phyloP scores from a whole-genome alignment of 92 coral and sea anemone genomes.

The Galaxea fascicularis region DNA sequence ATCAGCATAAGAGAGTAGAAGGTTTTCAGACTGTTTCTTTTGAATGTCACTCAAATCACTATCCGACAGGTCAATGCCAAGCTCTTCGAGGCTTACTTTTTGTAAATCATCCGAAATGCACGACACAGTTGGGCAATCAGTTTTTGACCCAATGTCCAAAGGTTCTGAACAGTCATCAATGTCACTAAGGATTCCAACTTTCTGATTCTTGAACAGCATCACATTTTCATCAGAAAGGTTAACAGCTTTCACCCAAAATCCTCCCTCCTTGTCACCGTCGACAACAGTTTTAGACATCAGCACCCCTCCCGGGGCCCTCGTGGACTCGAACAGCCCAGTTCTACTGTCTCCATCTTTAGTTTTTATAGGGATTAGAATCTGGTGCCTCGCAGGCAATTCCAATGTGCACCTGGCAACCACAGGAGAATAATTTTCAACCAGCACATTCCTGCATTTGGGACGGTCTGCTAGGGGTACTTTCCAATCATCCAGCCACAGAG shows the following conservation, averaged over 20 bases:
- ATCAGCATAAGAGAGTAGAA: slow-evolving; percentile 52
- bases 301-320: slow-evolving; percentile 60
- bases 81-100: slow-evolving; percentile 3
- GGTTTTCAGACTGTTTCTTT: slow-evolving; percentile 31
- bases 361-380: slow-evolving; percentile 63
- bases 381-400: slow-evolving; percentile 62
- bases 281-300: slow-evolving; percentile 62
- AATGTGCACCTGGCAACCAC: slow-evolving; percentile 66
- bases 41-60: slow-evolving; percentile 40
- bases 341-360: slow-evolving; percentile 50
- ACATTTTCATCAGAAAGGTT: slow-evolving; percentile 47
- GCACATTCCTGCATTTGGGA: slow-evolving; percentile 39
- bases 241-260: slow-evolving; percentile 70
- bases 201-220: slow-evolving; percentile 51
- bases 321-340: slow-evolving; percentile 58
- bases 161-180: slow-evolving; percentile 60
- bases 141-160: slow-evolving; percentile 27
- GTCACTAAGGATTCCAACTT: slow-evolving; percentile 54
- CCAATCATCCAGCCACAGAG: slow-evolving; percentile 55
- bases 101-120: not conserved
- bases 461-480: slow-evolving; percentile 38
- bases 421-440: slow-evolving; percentile 46
- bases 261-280: slow-evolving; percentile 60
- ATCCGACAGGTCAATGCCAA: slow-evolving; percentile 49
- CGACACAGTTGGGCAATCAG: slow-evolving; percentile 35